A percentile compares a stretch with the other conserved stretches of the same genome.
Conservation (phyloP, 2,797 vertebrate species). For the Eurystomus glaucurus region DNA sequence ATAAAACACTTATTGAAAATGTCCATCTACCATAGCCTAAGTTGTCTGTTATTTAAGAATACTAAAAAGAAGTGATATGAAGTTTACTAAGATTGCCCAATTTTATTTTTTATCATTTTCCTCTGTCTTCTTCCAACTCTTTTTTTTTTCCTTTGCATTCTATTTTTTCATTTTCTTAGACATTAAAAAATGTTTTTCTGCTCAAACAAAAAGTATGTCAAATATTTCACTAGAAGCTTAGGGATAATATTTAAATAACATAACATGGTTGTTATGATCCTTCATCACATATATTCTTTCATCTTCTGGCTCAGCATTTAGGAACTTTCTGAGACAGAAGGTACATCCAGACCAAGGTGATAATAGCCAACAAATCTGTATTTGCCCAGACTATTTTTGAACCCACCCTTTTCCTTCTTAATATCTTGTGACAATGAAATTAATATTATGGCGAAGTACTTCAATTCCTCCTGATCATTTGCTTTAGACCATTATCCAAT, state of each 20-base stretch:
- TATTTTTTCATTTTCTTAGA: background rate
- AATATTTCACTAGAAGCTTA: background rate
- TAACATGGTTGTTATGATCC: background rate
- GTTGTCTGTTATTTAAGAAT: background rate
- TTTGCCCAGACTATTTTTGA: background rate
- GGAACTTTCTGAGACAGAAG: background rate
- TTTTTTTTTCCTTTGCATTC: background rate
- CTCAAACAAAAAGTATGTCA: background rate
- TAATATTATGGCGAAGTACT: background rate
- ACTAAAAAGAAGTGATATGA: background rate
- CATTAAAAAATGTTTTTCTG: background rate
- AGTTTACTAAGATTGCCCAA: fast-evolving
- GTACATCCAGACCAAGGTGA: background rate
- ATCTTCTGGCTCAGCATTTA: background rate
- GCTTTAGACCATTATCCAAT: background rate
- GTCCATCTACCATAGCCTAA: background rate
- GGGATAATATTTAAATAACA: background rate
- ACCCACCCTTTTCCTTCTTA: background rate
- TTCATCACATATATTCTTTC: background rate
- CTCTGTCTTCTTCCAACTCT: fast-evolving
- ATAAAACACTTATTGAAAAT: background rate
- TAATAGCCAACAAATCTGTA: background rate
- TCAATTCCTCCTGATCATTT: background rate
- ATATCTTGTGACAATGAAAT: background rate
- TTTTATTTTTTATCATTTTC: background rate